phyloP scores from a whole-genome alignment of 1,140 invertebrate genomes.

The Drosophila ercepeae region DNA sequence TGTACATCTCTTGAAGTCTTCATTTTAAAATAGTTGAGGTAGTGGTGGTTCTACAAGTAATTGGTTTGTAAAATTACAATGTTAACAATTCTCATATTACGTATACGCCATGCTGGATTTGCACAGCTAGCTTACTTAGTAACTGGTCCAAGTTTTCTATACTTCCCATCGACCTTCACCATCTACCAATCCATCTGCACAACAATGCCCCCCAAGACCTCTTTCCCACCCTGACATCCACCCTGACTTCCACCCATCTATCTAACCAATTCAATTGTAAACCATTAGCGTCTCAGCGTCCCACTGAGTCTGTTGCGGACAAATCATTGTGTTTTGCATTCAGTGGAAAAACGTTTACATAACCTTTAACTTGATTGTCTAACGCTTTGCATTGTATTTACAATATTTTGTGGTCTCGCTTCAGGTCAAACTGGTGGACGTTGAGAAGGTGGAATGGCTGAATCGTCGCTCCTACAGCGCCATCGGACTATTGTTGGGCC shows the following conservation, averaged over 20 bases:
- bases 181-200: neutral
- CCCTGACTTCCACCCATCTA: neutral
- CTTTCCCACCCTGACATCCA: conserved; percentile 17
- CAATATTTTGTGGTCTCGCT: conserved; percentile 63
- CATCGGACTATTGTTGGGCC: conserved; percentile 85
- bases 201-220: neutral
- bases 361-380: conserved; percentile 61
- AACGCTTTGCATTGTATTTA: conserved; percentile 46
- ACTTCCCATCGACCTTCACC: too few relatives aligned
- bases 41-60: neutral
- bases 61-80: neutral
- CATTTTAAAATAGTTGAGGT: neutral
- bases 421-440: conserved; percentile 87
- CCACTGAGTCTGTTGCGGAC: conserved; percentile 33
- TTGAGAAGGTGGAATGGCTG: conserved; percentile 88
- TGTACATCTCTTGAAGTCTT: conserved; percentile 25
- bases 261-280: neutral
- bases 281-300: conserved; percentile 43
- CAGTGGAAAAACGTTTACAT: conserved; percentile 33
- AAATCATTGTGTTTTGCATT: conserved; percentile 26
- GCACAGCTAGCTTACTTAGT: too few relatives aligned
- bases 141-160: too few relatives aligned
- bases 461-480: conserved; percentile 86
- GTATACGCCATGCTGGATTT: neutral
- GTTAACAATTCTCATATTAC: neutral